Evolutionary conservation across 2,797 vertebrate species (phyloP).

Genomic region (Sebastes flavidus): DNA sequence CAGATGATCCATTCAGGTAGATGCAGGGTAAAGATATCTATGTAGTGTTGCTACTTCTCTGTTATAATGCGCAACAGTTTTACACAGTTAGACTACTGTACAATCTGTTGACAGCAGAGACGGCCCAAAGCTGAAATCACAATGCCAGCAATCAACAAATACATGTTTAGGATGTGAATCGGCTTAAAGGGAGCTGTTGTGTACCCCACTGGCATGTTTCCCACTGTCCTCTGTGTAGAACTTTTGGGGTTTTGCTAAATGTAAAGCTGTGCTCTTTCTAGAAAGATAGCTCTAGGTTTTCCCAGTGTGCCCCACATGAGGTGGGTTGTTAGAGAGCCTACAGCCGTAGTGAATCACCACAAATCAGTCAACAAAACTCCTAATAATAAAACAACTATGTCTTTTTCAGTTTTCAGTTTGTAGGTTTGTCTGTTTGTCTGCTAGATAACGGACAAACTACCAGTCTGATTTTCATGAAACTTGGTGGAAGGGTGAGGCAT

Average conservation of each 20-base stretch:
- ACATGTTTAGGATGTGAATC: conserved; percentile 5
- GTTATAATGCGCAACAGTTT: not conserved
- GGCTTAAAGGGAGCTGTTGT: not conserved
- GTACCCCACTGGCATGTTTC: not conserved
- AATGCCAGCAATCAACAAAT: conserved; percentile 10
- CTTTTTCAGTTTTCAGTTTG: not conserved
- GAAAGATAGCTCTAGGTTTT: conserved; percentile 23
- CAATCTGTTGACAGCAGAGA: conserved; percentile 9
- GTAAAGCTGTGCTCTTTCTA: conserved; percentile 20
- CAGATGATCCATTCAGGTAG: not conserved
- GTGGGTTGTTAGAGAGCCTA: conserved; percentile 2
- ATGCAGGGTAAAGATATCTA: not conserved
- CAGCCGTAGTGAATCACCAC: conserved; percentile 25
- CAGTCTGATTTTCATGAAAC: too few relatives aligned
- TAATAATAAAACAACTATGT: not conserved
- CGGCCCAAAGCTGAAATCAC: not conserved
- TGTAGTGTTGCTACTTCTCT: not conserved
- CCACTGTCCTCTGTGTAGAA: not conserved
- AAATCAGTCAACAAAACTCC: conserved; percentile 4
- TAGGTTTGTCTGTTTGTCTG: not conserved
- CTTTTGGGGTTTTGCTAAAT: conserved; percentile 10
- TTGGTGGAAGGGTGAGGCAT: not conserved
- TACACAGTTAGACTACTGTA: not conserved
- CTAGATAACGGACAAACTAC: not conserved
- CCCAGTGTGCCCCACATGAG: not conserved